Base-by-base conservation (phyloP, 2,113 vertebrate species). In the Epinephelus lanceolatus region DNA sequence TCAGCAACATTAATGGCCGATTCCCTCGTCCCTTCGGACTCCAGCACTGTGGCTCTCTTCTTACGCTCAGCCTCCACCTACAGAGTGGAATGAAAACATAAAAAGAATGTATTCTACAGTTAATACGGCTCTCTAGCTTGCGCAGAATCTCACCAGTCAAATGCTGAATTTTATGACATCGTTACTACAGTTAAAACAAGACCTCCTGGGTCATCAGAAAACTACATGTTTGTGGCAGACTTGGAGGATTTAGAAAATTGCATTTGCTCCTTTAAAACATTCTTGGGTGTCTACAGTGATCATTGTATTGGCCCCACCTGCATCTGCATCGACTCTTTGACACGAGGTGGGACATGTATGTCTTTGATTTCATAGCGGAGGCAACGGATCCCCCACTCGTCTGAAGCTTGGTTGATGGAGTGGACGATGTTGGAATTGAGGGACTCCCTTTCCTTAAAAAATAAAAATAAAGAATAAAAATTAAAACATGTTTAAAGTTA, bases 291-390 rank as follows among this genome's bases (percentile, higher is more conserved):
- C 37, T 13, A 14, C 17, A 13, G 37, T 7, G 15, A 18, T 37
- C 33, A 37, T 37, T 37, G 2, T 27, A 11, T 23, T 61, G 21
- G 1, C 3, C 93, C 75, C 85, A 98, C 98, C 97, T 99, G 98
- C 98, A 99, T 99, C 93, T 99, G 98, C 98, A 99, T 99, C 73
- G 98, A 98, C 40, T 99, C 98, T 87, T 98, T 98, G 79, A 99
- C 97, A 0, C 97, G 96, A 0, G 97, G 97, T 1, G 98, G 98
- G n/a, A 99, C 97, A 0, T 99, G 97, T 69, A 99, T 99, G 86
- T 99, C 98, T 92, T 99, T 99, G 92, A 99, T 99, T 93, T 99
- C 98, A 0, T 99, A 99, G 21, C 98, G 96, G 19, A 99, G 95
- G 85, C 98, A 99, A 12, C 96, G 96, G 86, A 99, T 99, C 17